Percentiles rank a stretch among this genome's conserved stretches.
Evolutionary conservation across 2,797 vertebrate genomes (phyloP).

Genomic region (Tokudaia tokunoshimensis): DNA sequence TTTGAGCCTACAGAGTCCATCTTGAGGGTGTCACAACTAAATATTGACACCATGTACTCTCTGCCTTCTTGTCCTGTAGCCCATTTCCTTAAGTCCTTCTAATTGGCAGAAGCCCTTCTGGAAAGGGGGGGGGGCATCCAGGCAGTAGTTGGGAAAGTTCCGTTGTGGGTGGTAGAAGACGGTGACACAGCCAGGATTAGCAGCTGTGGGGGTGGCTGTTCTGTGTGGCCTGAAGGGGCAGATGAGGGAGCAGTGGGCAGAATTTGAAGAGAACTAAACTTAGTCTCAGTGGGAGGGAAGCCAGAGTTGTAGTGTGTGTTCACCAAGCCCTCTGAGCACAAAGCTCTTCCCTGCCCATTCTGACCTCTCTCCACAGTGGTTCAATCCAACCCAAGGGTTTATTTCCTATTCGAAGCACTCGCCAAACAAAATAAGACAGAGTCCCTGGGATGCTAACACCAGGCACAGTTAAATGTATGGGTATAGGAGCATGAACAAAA

Average conservation of each 20-base stretch:
- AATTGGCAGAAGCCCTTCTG: fast-evolving
- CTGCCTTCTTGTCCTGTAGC: background rate
- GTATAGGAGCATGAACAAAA: background rate
- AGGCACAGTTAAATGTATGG: background rate
- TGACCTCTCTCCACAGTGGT: background rate
- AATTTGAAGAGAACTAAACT: background rate
- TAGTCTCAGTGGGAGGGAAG: background rate
- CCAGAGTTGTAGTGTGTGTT: background rate
- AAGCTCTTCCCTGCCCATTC: too few species aligned
- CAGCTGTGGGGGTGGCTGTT: too few species aligned
- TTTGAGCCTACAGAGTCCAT: background rate
- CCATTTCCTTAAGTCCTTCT: fast-evolving
- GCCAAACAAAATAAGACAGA: too few species aligned
- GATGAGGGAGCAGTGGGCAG: background rate
- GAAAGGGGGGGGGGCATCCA: background rate
- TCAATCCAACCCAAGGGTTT: background rate
- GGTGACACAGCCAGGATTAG: background rate
- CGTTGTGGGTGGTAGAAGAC: background rate
- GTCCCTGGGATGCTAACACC: too few species aligned
- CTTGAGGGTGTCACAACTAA: background rate
- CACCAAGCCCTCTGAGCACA: fast-evolving
- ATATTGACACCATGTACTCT: background rate
- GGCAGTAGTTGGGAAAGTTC: background rate
- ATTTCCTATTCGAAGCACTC: background rate
- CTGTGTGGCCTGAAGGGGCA: background rate